Conservation (phyloP, 2,888 invertebrate genomes). For the Aphidoletes aphidimyza region DNA sequence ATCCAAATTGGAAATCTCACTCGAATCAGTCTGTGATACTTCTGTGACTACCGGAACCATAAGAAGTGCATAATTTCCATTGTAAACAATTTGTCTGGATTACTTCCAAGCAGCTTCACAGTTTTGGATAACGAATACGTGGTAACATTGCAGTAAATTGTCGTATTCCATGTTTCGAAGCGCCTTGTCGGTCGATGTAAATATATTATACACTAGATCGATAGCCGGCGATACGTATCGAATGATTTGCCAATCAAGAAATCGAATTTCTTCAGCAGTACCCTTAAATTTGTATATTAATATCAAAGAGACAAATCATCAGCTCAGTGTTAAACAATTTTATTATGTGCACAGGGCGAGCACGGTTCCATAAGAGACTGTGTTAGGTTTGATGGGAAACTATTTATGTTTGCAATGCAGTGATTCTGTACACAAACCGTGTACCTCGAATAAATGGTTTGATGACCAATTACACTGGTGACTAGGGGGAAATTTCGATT, state of each 20-base stretch:
- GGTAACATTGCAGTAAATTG: constrained; percentile 56
- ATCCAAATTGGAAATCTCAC: constrained; percentile 62
- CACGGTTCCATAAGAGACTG: too few relatives aligned
- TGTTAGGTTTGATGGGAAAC: too few relatives aligned
- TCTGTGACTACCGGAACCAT: constrained; percentile 63
- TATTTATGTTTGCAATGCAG: too few relatives aligned
- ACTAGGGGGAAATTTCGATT: constrained; percentile 65
- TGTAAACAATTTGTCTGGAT: constrained; percentile 60
- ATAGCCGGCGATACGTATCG: constrained; percentile 56
- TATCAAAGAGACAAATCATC: too few relatives aligned
- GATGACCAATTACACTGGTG: too few relatives aligned
- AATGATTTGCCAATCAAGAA: constrained; percentile 57
- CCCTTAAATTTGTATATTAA: neutral
- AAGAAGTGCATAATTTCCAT: constrained; percentile 60
- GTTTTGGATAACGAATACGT: constrained; percentile 55
- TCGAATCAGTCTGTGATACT: constrained; percentile 61
- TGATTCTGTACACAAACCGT: too few relatives aligned
- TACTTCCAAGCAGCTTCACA: constrained; percentile 59
- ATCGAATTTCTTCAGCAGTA: constrained; percentile 54
- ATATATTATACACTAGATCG: constrained; percentile 56
- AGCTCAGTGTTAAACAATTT: too few relatives aligned
- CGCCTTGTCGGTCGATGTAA: constrained; percentile 56
- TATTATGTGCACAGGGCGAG: too few relatives aligned
- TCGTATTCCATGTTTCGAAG: constrained; percentile 56
- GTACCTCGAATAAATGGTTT: too few relatives aligned